Percentiles rank a stretch among this genome's conserved stretches.
Evolutionary conservation across 2,888 invertebrate species (phyloP).

Genomic region (Sicus ferrugineus): DNA sequence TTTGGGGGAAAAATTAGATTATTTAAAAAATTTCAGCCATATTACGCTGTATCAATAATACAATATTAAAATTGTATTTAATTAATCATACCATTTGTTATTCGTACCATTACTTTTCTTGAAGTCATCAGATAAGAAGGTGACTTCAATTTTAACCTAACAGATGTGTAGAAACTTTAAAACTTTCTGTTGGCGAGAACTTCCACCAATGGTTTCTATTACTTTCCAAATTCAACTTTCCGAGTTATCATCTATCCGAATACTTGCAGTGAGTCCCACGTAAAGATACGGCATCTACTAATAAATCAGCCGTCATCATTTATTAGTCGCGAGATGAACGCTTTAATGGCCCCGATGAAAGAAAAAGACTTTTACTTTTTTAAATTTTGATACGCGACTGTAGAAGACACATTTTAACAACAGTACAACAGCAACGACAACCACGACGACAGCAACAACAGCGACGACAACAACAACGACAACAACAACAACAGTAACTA

Average conservation of each 20-base stretch:
- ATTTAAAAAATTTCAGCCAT: too few species aligned
- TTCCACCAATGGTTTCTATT: background rate
- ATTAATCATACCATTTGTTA: too few species aligned
- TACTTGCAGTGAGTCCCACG: conserved; percentile 23
- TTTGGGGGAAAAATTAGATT: too few species aligned
- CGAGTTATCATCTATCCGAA: background rate
- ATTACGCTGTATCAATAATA: too few species aligned
- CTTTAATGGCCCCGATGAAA: background rate
- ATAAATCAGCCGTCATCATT: conserved; percentile 31
- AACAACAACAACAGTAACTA: conserved; percentile 9
- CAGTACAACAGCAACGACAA: conserved; percentile 23
- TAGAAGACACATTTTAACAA: conserved; percentile 3
- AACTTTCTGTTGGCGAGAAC: too few species aligned
- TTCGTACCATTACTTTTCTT: too few species aligned
- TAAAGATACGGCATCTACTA: conserved; percentile 11
- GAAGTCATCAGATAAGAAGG: too few species aligned
- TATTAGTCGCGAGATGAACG: conserved; percentile 24
- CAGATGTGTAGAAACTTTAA: too few species aligned
- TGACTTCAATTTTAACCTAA: too few species aligned
- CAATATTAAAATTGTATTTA: too few species aligned
- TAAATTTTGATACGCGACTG: conserved; percentile 5
- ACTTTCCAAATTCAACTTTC: background rate
- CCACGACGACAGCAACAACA: conserved; percentile 33
- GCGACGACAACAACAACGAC: conserved; percentile 29
- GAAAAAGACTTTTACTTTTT: conserved; percentile 16